Base-by-base conservation (phyloP, 2,888 invertebrate species). In the Ophioninae sp. region DNA sequence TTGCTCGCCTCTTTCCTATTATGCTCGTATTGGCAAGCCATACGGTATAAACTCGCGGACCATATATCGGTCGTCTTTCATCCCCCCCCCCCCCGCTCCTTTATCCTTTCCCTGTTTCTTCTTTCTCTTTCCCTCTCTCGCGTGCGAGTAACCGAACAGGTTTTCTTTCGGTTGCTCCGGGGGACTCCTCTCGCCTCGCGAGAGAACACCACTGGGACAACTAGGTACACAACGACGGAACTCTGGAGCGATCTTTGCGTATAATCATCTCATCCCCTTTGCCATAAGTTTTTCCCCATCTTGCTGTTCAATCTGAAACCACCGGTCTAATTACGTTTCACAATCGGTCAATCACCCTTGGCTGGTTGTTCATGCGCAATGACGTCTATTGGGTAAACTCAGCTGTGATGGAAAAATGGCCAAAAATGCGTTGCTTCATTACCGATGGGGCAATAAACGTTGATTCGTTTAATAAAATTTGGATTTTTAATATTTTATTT, bases 311-410 rank as follows among this genome's bases (percentile, higher is more conserved):
- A 70, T 81, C 70, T 59, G 61, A 64, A 69, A 73, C 62, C 64
- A 37, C 75, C 72, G 77, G 77, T 84, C 83, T 86, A 84, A 85
- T 86, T 85, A 85, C 82, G 68, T 72, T 72, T 62, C 57, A 67
- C 75, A 72, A 81, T 76, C 75, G 75, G 41, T 64, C 75, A 41
- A 81, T 81, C 77, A 72, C 61, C 61, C 21, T 67, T 6, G 13
- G 75, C 65, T 65, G 56, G 59, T 59, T 68, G 67, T 13, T 67
- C 41, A 76, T 76, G 10, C 23, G 39, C 39, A n/a, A 30, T 30
- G 39, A 17, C n/a, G 17, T 30, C 37, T 13, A 37, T 17, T 30
- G 21, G 10, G 23, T n/a, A 20, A 17, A n/a, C 30, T 30, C 30
- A 30, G 3, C 30, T 30, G 2, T n/a, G n/a, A n/a, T n/a, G n/a